Evolutionary conservation across 35 echinoderm and acorn worm species (phyloP).

Genomic region (Diadema setosum): DNA sequence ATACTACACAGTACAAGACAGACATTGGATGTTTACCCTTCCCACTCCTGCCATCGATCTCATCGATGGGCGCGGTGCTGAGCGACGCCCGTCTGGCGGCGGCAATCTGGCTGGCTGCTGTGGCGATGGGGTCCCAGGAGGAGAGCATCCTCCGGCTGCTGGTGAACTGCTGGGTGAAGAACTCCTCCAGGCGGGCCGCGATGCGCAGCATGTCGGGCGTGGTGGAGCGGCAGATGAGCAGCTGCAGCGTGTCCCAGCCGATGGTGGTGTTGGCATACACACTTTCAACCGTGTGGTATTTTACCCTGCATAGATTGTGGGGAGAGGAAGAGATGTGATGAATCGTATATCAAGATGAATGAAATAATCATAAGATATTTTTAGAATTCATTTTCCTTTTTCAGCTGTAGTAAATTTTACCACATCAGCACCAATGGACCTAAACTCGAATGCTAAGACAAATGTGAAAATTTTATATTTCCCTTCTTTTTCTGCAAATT

Average conservation of each 20-base stretch:
- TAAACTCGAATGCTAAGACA: too few species aligned
- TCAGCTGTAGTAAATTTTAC: too few species aligned
- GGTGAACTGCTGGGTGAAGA: constrained; percentile 88
- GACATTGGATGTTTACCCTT: too few species aligned
- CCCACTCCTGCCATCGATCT: neutral
- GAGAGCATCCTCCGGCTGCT: constrained; percentile 87
- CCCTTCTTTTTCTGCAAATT: too few species aligned
- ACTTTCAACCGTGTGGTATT: constrained; percentile 7
- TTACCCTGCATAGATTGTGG: neutral
- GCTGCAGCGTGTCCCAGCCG: constrained; percentile 79
- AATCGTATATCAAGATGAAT: too few species aligned
- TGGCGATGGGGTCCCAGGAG: constrained; percentile 37
- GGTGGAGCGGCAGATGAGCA: constrained; percentile 81
- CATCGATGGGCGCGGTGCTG: neutral
- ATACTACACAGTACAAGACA: too few species aligned
- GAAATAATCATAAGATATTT: too few species aligned
- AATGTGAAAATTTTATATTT: too few species aligned
- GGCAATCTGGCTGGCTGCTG: neutral
- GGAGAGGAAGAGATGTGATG: neutral
- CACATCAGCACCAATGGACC: too few species aligned
- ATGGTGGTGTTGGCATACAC: constrained; percentile 66
- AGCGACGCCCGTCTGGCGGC: neutral
- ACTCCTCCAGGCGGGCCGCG: constrained; percentile 74
- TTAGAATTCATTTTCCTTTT: too few species aligned
- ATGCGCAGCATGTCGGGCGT: constrained; percentile 89